Base-by-base conservation (phyloP, 92 coral and sea anemone genomes). In the Scolanthus callimorphus region DNA sequence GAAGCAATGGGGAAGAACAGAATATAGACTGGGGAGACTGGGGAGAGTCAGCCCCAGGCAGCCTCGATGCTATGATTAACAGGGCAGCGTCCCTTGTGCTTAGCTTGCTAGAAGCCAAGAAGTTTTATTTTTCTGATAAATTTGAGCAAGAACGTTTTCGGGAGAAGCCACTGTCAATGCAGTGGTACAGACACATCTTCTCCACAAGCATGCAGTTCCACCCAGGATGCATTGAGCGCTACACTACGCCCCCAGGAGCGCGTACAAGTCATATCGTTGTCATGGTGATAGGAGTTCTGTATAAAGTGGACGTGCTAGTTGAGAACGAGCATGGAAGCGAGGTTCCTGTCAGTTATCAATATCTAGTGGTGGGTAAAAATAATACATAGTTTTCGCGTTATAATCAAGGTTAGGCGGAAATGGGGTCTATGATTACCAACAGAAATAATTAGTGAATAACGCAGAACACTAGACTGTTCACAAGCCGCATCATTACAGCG, bases 101-200 rank as follows among this genome's bases (percentile, higher is more conserved):
- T 4, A 80, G 83, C 22, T 75, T 85, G 13, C 73, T 79, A 54
- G 57, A 79, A 55, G 86, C 85, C 27, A 82, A 86, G 51, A 70
- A 69, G 25, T 74, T 65, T 45, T 59, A 73, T 31, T 3, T 58
- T 25, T 74, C 69, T 31, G 22, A 20, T 22, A 80, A 69, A 29
- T 48, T 79, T 47, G 60, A 39, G 17, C 83, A 69, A 56, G 83
- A 85, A 39, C 17, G 15, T 34, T 47, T 74, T 55, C 79, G 71
- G 29, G 54, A 50, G 15, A 67, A 52, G 29, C 67, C 83, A 3
- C 83, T 73, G n/a, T 72, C 91, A 17, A 84, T 84, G 91, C 91
- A 84, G 59, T 84, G 91, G 91, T 84, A 84, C 55, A 79, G 65
- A 15, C 76, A 84, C 34, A 72, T 84, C n/a, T 84, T 84, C 59